Evolutionary conservation across 2,113 vertebrate genomes (phyloP).

Genomic region (Pangasianodon hypophthalmus): DNA sequence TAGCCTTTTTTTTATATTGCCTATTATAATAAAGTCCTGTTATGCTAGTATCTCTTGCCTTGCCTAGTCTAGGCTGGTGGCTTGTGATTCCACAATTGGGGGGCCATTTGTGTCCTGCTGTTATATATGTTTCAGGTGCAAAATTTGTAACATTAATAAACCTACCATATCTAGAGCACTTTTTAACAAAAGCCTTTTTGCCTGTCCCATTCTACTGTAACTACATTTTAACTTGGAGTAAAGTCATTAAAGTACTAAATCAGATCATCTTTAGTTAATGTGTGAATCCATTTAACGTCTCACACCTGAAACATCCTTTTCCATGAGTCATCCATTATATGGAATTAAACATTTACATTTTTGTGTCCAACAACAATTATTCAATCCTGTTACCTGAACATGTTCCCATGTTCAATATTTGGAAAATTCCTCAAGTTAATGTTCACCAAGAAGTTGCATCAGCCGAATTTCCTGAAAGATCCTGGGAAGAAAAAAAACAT

Average conservation of each 20-base stretch:
- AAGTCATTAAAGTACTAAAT: not conserved
- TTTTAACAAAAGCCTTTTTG: not conserved
- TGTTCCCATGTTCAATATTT: no score
- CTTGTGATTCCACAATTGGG: not conserved
- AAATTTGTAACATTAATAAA: not conserved
- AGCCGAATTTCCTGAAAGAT: not conserved
- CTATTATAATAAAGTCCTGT: not conserved
- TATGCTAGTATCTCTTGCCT: not conserved
- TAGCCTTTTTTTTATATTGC: not conserved
- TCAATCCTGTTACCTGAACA: no score
- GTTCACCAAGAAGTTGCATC: not conserved
- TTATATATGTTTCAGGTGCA: not conserved
- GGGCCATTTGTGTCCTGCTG: not conserved
- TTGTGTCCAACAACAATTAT: no score
- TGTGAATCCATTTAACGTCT: not conserved
- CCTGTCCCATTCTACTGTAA: not conserved
- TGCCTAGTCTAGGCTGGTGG: not conserved
- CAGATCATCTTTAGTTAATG: not conserved
- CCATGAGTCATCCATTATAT: no score
- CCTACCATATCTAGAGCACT: not conserved
- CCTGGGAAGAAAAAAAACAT: not conserved
- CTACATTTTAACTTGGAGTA: not conserved
- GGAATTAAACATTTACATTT: not conserved
- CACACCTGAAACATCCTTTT: not conserved
- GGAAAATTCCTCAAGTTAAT: not conserved